Percentiles rank a stretch among this genome's conserved stretches.
Conservation (phyloP, 37 sponge, comb jelly and placozoan species). For the Corticium candelabrum region DNA sequence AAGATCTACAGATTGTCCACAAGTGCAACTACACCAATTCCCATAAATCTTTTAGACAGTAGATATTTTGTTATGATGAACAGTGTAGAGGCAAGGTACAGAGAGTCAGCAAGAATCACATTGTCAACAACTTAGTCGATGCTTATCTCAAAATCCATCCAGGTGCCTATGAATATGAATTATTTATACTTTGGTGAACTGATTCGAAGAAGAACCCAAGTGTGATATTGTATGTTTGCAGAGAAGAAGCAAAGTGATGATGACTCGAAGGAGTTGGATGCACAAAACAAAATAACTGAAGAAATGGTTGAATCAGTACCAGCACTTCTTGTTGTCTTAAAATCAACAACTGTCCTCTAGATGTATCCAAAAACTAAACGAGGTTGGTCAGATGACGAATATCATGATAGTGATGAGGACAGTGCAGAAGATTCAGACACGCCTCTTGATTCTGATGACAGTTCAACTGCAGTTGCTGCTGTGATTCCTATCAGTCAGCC, state of each 20-base stretch:
- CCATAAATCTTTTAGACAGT: neutral
- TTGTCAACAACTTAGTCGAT: slow-evolving; percentile 74
- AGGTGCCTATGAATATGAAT: too few species aligned
- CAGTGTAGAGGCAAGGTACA: slow-evolving; percentile 72
- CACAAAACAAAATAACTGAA: slow-evolving; percentile 68
- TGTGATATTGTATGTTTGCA: too few species aligned
- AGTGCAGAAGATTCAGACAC: neutral
- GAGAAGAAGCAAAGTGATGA: slow-evolving; percentile 65
- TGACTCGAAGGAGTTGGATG: slow-evolving; percentile 69
- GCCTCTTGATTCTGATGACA: neutral
- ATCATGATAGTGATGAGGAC: slow-evolving; percentile 1
- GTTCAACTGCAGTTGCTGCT: neutral
- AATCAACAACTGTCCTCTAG: slow-evolving; percentile 17
- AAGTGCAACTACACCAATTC: slow-evolving; percentile 28
- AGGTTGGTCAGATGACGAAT: slow-evolving; percentile 12
- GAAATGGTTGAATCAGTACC: too few species aligned
- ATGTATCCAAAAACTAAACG: slow-evolving; percentile 28
- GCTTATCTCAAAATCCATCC: slow-evolving; percentile 73
- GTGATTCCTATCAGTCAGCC: neutral
- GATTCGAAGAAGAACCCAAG: too few species aligned
- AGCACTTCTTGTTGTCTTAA: too few species aligned
- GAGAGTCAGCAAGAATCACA: slow-evolving; percentile 72
- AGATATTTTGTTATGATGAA: neutral
- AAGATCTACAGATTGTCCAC: slow-evolving; percentile 62
- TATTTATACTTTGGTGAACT: too few species aligned